Conservation (phyloP, 2,888 invertebrate species). For the Geophilus truncorum region DNA sequence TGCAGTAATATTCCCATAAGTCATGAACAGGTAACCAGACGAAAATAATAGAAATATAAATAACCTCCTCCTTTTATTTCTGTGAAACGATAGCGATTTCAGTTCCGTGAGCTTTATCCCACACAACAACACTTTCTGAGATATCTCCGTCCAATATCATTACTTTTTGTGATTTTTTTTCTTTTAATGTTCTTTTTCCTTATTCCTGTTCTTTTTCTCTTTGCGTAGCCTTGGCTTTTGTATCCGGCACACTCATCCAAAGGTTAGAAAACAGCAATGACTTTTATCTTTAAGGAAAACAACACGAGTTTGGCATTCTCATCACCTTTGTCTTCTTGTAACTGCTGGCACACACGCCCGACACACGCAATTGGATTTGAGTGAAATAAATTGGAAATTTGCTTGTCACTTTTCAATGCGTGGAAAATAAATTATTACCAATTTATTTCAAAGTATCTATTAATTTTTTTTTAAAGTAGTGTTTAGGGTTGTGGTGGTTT, state of each 20-base stretch:
- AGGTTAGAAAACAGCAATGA: neutral
- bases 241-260: neutral
- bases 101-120: neutral
- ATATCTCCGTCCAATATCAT: too few relatives aligned
- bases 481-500: too few relatives aligned
- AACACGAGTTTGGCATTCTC: neutral
- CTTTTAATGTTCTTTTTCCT: neutral
- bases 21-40: neutral
- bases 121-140: neutral
- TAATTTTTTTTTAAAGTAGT: too few relatives aligned
- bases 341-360: neutral
- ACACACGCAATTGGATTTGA: neutral
- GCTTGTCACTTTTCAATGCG: too few relatives aligned
- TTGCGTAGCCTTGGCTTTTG: neutral
- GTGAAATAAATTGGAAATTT: neutral
- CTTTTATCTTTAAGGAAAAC: neutral
- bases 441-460: too few relatives aligned
- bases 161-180: neutral
- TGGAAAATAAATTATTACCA: too few relatives aligned
- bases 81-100: neutral
- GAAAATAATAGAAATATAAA: neutral
- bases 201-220: neutral
- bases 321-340: neutral
- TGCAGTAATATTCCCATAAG: too few relatives aligned
- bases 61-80: neutral